Base-by-base conservation (phyloP, 2,113 vertebrate genomes). In the Lamprotornis superbus region DNA sequence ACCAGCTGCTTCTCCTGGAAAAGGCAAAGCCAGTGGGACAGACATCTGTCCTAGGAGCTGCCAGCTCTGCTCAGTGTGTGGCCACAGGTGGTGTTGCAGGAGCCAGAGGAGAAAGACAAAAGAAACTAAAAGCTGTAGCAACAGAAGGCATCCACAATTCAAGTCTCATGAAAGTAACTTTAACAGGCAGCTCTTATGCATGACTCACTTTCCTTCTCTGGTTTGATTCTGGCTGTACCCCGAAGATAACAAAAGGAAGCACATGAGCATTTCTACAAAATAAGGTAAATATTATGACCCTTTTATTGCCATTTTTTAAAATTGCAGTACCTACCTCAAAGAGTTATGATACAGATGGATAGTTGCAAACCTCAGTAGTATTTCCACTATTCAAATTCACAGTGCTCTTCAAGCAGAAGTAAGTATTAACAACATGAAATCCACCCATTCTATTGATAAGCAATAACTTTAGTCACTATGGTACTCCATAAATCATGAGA, bases 41-140 rank as follows among this genome's bases (percentile, higher is more conserved):
- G 42, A 80, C 30, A 86, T 12, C 64, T 90, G 80, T 30, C 35
- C 40, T 61, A 10, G 42, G 33, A 80, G n/a, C 64, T 90, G 84
- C 52, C 88, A 95, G 61, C 30, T 47, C 90, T 50, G 76, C 87
- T 89, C 47, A 35, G 28, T 64, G 68, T 85, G 91, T 49, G 56
- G 40, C 76, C 89, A 75, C 78, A 95, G 74, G 87, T 92, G 80
- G 27, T 46, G 50, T 2, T 33, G 33, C 5, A 79, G 42, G 24
- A 96, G 80, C 56, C 80, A 93, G 61, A 93, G 30, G 42, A 86
- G 61, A 60, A 50, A 83, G 75, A 91, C 67, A 92, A 87, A 94
- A 92, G 16, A 37, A 87, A 78, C n/a, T 11, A 61, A 80, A 83
- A 53, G 59, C 12, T 87, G 42, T 24, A 63, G 39, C 47, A 44